phyloP scores from a whole-genome alignment of 2,113 vertebrate genomes.

The Amblyornis subalaris region DNA sequence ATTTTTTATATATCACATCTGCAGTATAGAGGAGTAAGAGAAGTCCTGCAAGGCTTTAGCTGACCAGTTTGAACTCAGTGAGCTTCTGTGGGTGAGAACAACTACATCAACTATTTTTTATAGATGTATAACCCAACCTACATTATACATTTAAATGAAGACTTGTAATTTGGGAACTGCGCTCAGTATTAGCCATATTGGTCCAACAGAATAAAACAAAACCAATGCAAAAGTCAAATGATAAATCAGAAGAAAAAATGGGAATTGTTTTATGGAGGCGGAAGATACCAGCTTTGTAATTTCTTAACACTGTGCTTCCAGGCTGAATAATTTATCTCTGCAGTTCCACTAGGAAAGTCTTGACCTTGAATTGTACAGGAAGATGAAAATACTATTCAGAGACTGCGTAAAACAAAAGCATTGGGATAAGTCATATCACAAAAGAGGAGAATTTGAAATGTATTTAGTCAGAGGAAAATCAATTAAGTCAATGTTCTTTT shows the following conservation, averaged over 20 bases:
- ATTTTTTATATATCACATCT: neutral
- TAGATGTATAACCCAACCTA: neutral
- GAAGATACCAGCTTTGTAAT: neutral
- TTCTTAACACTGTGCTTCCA: neutral
- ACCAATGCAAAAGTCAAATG: neutral
- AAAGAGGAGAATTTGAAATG: neutral
- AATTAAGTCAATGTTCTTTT: neutral
- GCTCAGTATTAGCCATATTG: neutral
- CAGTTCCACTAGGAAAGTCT: neutral
- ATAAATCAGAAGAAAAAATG: neutral
- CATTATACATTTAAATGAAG: neutral
- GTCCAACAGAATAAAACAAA: neutral
- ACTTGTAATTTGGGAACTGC: neutral
- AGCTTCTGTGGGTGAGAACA: neutral
- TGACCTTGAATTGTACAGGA: neutral
- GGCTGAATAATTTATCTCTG: neutral
- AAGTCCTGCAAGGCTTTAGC: neutral
- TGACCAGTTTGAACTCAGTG: neutral
- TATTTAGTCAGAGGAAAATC: neutral
- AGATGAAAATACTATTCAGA: neutral
- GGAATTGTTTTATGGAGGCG: neutral
- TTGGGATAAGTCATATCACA: neutral
- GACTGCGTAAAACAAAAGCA: neutral
- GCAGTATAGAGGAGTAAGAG: neutral
- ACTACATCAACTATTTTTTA: neutral